A percentile compares a stretch with the other conserved stretches of the same genome.
These are phyloP conservation scores for Chelon auratus DNA, from an alignment of 2,797 vertebrate species.

Conservation along the genomic window DNA sequence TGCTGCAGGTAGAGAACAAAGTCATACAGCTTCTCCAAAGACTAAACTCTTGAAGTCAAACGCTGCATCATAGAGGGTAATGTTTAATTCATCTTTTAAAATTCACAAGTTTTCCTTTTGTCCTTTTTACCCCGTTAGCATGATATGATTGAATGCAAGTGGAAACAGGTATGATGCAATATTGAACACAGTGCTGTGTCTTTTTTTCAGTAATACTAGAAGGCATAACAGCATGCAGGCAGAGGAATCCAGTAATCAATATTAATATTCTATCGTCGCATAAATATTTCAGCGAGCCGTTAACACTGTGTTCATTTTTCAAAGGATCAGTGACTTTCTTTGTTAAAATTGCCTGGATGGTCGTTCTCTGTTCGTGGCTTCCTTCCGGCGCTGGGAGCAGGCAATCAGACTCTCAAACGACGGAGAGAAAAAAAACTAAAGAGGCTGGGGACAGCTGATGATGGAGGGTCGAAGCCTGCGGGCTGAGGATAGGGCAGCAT, in stretches of 20 bases:
- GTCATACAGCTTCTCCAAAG: constrained; percentile 17
- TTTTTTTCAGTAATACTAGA: constrained; percentile 41
- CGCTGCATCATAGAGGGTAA: constrained; percentile 46
- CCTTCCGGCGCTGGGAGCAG: constrained; percentile 44
- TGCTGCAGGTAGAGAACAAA: constrained; percentile 32
- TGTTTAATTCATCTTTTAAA: constrained; percentile 71
- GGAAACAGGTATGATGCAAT: constrained; percentile 55
- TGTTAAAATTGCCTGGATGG: constrained; percentile 63
- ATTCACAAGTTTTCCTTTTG: constrained; percentile 43
- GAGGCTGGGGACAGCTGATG: constrained; percentile 41
- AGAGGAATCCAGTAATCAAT: constrained; percentile 69
- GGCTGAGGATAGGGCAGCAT: constrained; percentile 38
- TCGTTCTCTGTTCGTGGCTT: constrained; percentile 35
- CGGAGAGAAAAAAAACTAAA: constrained; percentile 8
- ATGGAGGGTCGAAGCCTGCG: constrained; percentile 46
- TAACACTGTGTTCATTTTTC: constrained; percentile 63
- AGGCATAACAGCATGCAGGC: constrained; percentile 59
- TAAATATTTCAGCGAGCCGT: constrained; percentile 74
- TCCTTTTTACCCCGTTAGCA: constrained; percentile 30
- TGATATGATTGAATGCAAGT: constrained; percentile 62
- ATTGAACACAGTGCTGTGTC: constrained; percentile 63
- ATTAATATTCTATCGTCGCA: constrained; percentile 74
- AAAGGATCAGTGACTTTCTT: constrained; percentile 67
- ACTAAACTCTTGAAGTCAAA: constrained; percentile 41
- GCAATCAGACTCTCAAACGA: constrained; percentile 61